phyloP scores from a whole-genome alignment of 2,797 vertebrate genomes.

The Xerus rutilus region DNA sequence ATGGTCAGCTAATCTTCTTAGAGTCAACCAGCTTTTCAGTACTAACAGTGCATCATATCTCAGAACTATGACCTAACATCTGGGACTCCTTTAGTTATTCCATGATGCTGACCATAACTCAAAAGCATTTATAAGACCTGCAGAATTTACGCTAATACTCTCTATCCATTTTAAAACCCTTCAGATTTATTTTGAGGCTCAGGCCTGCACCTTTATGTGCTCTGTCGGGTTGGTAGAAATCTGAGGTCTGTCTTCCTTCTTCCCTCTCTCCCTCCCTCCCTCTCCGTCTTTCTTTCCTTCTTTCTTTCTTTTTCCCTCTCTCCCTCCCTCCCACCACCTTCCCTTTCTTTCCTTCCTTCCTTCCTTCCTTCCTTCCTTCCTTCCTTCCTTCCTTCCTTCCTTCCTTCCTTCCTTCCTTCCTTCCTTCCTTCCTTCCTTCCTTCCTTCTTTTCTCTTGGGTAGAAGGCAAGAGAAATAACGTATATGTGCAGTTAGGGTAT shows the following conservation, averaged over 20 bases:
- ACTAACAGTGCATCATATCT: not conserved
- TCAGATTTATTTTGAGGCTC: slow-evolving; percentile 1
- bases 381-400: no score
- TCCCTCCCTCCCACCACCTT: no score
- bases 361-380: no score
- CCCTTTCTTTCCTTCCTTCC: no score
- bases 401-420: no score
- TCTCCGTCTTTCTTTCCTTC: no score
- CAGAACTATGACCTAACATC: not conserved
- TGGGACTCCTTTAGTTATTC: not conserved
- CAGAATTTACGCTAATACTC: not conserved
- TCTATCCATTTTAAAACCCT: not conserved
- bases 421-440: no score
- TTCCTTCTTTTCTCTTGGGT: not conserved
- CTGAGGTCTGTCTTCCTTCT: not conserved
- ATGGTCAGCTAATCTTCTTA: not conserved
- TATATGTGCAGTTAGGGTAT: not conserved
- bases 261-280: no score
- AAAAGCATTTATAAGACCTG: not conserved
- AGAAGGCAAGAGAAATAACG: not conserved
- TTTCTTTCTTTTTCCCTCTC: no score
- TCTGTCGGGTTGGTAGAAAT: not conserved
- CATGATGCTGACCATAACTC: not conserved
- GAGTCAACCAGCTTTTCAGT: not conserved
- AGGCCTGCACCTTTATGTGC: not conserved